phyloP scores from a whole-genome alignment of 2,888 invertebrate genomes.

The Erannis defoliaria region DNA sequence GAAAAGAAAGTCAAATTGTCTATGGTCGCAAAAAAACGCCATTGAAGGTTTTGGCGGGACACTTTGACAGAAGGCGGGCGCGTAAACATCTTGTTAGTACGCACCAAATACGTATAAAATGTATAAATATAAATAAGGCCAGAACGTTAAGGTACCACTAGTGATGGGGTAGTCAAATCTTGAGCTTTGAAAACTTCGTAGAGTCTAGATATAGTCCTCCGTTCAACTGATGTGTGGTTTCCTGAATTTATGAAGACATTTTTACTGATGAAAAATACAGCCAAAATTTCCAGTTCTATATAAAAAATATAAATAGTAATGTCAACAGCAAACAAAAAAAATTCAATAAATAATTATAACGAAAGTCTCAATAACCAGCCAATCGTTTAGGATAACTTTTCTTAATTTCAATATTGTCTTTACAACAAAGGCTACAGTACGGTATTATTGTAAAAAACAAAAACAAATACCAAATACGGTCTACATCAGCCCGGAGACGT shows the following conservation, averaged over 20 bases:
- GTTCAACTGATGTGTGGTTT: background rate
- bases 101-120: conserved; percentile 75
- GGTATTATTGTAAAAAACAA: too few species aligned
- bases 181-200: background rate
- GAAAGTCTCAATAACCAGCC: too few species aligned
- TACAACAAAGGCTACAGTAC: too few species aligned
- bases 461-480: too few species aligned
- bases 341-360: too few species aligned
- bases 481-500: too few species aligned
- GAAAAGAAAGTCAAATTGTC: conserved; percentile 65
- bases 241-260: background rate
- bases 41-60: conserved; percentile 65
- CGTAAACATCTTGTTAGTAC: conserved; percentile 82
- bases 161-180: conserved; percentile 31
- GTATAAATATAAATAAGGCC: conserved; percentile 81
- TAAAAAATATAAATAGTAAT: too few species aligned
- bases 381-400: too few species aligned
- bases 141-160: conserved; percentile 47
- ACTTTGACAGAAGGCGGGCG: conserved; percentile 66
- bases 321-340: too few species aligned
- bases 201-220: background rate
- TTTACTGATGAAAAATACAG: background rate
- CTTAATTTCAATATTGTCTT: too few species aligned
- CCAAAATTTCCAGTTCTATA: too few species aligned
- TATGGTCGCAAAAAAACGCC: conserved; percentile 55